These are phyloP conservation scores for Brachionus calyciflorus DNA, from an alignment of 1,140 invertebrate genomes.

Conservation along the genomic window DNA sequence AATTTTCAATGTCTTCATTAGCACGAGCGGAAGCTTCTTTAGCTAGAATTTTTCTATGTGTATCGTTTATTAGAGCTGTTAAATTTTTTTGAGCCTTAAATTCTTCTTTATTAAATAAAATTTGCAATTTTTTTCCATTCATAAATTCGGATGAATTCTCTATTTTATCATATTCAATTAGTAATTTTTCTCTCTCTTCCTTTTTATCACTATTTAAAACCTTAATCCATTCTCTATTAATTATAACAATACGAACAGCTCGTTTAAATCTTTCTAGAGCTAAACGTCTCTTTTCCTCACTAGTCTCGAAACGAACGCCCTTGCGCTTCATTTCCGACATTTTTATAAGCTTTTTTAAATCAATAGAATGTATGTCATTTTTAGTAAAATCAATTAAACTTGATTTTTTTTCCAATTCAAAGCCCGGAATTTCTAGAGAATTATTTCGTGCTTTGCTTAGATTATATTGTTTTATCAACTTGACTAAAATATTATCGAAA, in stretches of 20 bases:
- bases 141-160: slow-evolving; percentile 25
- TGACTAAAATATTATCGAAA: slow-evolving; percentile 7
- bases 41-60: slow-evolving; percentile 12
- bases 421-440: neutral
- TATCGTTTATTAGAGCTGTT: slow-evolving; percentile 4
- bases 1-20: slow-evolving; percentile 2
- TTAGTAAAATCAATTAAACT: neutral
- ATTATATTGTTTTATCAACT: slow-evolving; percentile 12
- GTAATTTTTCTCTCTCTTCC: slow-evolving; percentile 16
- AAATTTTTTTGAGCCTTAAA: slow-evolving; percentile 34
- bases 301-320: slow-evolving; percentile 3
- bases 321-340: slow-evolving; percentile 25
- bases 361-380: slow-evolving; percentile 11
- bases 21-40: neutral
- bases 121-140: slow-evolving; percentile 30
- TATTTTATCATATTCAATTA: slow-evolving; percentile 6
- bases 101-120: slow-evolving; percentile 31
- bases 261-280: slow-evolving; percentile 2
- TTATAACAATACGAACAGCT: slow-evolving; percentile 13
- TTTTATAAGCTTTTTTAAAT: slow-evolving; percentile 20
- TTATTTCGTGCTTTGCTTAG: neutral
- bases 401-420: neutral
- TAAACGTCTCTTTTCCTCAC: slow-evolving; percentile 13
- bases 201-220: slow-evolving; percentile 15
- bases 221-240: slow-evolving; percentile 33